Evolutionary conservation across 2,113 vertebrate genomes (phyloP).

Genomic region (Leptobrachium ailaonicum): DNA sequence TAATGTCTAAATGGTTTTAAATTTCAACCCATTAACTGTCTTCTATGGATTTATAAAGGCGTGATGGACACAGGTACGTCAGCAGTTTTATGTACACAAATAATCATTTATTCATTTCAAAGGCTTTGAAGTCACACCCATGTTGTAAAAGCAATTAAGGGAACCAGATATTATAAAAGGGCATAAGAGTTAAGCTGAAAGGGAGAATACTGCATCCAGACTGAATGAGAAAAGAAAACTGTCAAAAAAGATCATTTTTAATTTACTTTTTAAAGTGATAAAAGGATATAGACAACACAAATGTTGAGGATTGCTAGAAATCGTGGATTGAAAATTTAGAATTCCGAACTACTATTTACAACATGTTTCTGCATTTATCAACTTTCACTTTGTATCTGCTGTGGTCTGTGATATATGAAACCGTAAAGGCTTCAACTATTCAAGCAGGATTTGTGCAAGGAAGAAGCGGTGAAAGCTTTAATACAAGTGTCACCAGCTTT

Average conservation of each 20-base stretch:
- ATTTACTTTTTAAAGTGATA: no score
- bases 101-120: background rate
- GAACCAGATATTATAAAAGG: background rate
- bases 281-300: no score
- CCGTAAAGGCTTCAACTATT: background rate
- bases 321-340: no score
- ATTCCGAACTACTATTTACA: no score
- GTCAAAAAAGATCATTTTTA: no score
- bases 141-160: background rate
- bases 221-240: no score
- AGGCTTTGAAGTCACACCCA: background rate
- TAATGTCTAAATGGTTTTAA: background rate
- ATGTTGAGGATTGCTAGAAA: no score
- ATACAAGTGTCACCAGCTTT: conserved; percentile 29
- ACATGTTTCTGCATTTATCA: no score
- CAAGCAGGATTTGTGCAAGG: background rate
- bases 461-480: background rate
- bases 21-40: background rate
- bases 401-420: background rate
- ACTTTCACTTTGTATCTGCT: no score
- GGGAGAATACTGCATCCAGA: background rate
- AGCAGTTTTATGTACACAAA: background rate
- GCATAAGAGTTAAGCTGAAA: background rate
- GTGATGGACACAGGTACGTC: background rate
- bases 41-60: background rate